A percentile compares a stretch with the other conserved stretches of the same genome.
These are phyloP conservation scores for Craniophora ligustri DNA, from an alignment of 2,888 invertebrate species.

Conservation along the genomic window DNA sequence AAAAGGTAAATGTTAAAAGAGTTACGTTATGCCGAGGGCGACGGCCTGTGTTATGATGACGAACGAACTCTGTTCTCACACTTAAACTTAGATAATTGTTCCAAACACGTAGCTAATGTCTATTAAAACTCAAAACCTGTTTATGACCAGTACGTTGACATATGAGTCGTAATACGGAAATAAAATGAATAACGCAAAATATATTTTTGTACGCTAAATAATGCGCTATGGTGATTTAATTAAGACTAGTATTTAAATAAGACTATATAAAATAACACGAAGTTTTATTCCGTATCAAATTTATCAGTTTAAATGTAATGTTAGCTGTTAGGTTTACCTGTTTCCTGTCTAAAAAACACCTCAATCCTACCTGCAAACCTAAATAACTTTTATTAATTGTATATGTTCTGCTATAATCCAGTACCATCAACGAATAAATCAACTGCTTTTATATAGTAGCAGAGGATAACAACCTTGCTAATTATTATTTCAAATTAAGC, in stretches of 20 bases:
- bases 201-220: constrained; percentile 26
- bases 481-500: constrained; percentile 14
- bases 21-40: constrained; percentile 60
- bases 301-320: too few relatives aligned
- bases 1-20: too few relatives aligned
- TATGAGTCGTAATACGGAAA: constrained; percentile 49
- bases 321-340: neutral
- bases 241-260: constrained; percentile 13
- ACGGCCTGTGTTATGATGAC: constrained; percentile 60
- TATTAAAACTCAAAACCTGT: constrained; percentile 66
- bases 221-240: constrained; percentile 29
- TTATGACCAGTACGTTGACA: constrained; percentile 59
- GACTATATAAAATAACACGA: constrained; percentile 17
- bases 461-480: constrained; percentile 22
- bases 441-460: neutral
- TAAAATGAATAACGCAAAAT: constrained; percentile 30
- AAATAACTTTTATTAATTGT: too few relatives aligned
- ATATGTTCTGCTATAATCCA: too few relatives aligned
- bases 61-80: constrained; percentile 70
- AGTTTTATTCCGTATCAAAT: constrained; percentile 4
- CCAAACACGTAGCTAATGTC: constrained; percentile 61
- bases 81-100: constrained; percentile 69
- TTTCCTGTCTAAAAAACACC: constrained; percentile 2
- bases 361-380: too few relatives aligned
- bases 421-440: neutral